phyloP scores from a whole-genome alignment of 2,888 invertebrate species.

The Aphodius granarius region DNA sequence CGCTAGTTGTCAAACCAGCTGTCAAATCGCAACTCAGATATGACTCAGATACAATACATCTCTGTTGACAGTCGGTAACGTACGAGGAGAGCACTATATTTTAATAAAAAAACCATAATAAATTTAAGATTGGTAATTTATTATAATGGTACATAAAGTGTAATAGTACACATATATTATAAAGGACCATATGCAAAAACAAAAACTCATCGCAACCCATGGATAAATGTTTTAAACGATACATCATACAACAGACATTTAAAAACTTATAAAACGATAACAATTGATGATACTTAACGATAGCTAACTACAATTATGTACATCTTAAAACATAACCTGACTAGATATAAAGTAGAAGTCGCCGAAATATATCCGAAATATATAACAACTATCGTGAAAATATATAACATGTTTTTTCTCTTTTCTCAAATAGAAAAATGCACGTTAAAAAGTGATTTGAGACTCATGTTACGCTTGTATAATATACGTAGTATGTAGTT shows the following conservation, averaged over 20 bases:
- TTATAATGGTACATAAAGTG: not conserved
- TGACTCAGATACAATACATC: too few relatives aligned
- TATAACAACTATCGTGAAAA: not conserved
- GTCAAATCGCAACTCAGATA: too few relatives aligned
- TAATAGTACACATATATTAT: not conserved
- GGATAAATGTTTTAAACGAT: not conserved
- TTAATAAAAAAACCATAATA: not conserved
- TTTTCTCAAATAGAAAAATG: not conserved
- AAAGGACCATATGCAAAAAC: not conserved
- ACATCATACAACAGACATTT: not conserved
- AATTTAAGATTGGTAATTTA: not conserved
- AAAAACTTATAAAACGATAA: not conserved
- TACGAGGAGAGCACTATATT: not conserved
- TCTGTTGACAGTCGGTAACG: not conserved
- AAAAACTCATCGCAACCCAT: not conserved
- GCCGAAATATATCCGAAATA: too few relatives aligned
- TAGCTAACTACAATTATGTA: not conserved
- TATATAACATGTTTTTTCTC: not conserved
- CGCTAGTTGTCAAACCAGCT: too few relatives aligned
- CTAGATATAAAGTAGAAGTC: not conserved
- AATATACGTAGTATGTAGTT: not conserved
- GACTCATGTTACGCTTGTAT: not conserved
- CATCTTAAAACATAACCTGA: not conserved
- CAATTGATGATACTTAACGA: not conserved
- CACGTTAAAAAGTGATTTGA: not conserved